Conservation (phyloP, 2,888 invertebrate genomes). For the Rotaria magnacalcarata region DNA sequence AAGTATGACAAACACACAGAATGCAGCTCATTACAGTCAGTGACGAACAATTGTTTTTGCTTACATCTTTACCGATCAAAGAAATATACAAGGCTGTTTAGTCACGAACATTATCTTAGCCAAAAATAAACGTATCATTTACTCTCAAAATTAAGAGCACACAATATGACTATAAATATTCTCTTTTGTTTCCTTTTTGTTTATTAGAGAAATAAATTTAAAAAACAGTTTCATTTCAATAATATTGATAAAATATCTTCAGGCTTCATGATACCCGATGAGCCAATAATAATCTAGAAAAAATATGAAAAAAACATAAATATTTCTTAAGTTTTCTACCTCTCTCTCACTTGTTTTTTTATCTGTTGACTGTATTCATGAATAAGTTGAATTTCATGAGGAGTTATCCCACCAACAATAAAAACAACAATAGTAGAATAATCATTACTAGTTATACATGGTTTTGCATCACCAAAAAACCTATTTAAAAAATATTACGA, state of each 20-base stretch:
- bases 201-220: background rate
- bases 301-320: too few species aligned
- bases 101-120: background rate
- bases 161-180: background rate
- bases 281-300: slow-evolving; percentile 32
- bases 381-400: slow-evolving; percentile 22
- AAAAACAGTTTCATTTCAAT: background rate
- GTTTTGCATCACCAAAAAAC: slow-evolving; percentile 23
- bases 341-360: background rate
- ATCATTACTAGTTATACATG: background rate
- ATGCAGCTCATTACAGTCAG: background rate
- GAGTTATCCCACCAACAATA: slow-evolving; percentile 1
- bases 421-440: background rate
- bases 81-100: background rate
- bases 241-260: background rate
- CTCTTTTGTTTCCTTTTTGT: background rate
- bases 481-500: background rate
- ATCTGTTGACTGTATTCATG: slow-evolving; percentile 27
- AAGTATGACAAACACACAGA: background rate
- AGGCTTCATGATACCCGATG: background rate
- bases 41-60: background rate
- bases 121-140: background rate
- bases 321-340: too few species aligned
- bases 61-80: background rate
- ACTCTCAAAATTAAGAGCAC: background rate